Percentiles rank a stretch among this genome's conserved stretches.
phyloP scores from a whole-genome alignment of 2,888 invertebrate species.

The Geotrupes spiniger region DNA sequence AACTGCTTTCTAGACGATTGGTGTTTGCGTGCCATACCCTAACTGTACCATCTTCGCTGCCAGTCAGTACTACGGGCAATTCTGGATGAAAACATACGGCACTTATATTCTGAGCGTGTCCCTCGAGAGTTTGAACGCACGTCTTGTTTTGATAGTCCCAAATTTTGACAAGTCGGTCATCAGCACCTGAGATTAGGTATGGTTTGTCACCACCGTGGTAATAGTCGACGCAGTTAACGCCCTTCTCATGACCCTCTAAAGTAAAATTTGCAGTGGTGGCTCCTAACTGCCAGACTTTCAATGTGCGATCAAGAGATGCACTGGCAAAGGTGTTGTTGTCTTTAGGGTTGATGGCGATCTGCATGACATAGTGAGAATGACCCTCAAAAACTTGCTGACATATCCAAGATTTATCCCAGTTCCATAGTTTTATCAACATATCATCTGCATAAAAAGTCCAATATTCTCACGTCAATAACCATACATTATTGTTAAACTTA shows the following conservation, averaged over 20 bases:
- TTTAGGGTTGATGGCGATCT: constrained; percentile 98
- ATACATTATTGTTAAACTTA: constrained; percentile 51
- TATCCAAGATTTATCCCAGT: constrained; percentile 98
- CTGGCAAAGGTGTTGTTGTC: constrained; percentile 99
- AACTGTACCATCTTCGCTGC: constrained; percentile 97
- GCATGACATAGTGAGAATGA: constrained; percentile 99
- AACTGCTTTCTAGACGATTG: constrained; percentile 90
- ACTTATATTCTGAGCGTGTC: constrained; percentile 95
- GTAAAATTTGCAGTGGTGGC: constrained; percentile 98
- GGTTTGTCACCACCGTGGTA: constrained; percentile 99
- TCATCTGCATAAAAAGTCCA: constrained; percentile 69
- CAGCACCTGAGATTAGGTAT: constrained; percentile 97
- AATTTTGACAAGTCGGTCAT: constrained; percentile 96
- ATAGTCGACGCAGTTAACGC: constrained; percentile 98
- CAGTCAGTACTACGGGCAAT: constrained; percentile 92
- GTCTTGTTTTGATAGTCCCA: constrained; percentile 99
- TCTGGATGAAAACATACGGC: constrained; percentile 98
- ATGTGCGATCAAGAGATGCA: constrained; percentile 95
- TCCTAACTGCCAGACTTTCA: constrained; percentile 98
- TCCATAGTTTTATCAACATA: constrained; percentile 98
- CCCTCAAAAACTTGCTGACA: constrained; percentile 99
- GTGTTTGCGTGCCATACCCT: constrained; percentile 99
- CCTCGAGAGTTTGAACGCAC: constrained; percentile 96
- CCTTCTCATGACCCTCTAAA: constrained; percentile 96
- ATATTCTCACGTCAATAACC: constrained; percentile 4